A percentile compares a stretch with the other conserved stretches of the same genome.
Evolutionary conservation across 2,113 vertebrate species (phyloP).

Genomic region (Stegostoma tigrinum): DNA sequence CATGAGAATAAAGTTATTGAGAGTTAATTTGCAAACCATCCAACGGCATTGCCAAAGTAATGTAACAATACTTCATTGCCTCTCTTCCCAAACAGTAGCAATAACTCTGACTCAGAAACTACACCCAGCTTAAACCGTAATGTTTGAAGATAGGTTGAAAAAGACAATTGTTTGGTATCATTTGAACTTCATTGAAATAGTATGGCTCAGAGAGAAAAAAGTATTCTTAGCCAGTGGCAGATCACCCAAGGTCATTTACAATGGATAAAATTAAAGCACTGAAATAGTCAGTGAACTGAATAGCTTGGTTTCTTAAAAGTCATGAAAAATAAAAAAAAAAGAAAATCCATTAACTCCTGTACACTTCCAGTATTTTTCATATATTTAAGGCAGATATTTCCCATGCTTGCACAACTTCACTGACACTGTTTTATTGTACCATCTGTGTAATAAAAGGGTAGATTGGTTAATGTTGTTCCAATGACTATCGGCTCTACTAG

Average conservation of each 20-base stretch:
- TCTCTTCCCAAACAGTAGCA: neutral
- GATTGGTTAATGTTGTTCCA: neutral
- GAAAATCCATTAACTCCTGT: neutral
- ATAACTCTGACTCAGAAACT: neutral
- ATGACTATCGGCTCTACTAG: neutral
- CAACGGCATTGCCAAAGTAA: neutral
- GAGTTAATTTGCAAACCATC: neutral
- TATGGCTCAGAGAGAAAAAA: neutral
- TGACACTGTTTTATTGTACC: neutral
- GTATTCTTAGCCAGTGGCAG: neutral
- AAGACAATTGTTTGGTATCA: neutral
- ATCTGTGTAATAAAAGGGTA: neutral
- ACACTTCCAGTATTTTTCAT: neutral
- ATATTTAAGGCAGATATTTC: neutral
- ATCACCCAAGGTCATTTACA: neutral
- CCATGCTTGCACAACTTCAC: neutral
- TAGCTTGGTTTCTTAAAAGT: constrained; percentile 15
- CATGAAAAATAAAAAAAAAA: neutral
- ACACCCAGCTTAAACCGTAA: neutral
- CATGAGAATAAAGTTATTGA: neutral
- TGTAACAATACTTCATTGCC: neutral
- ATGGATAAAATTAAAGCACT: neutral
- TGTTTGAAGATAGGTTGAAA: neutral
- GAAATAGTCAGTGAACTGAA: neutral
- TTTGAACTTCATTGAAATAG: neutral